Evolutionary conservation across 2,888 invertebrate genomes (phyloP), one percentile per base, ranked within the genome.

Genomic region (Listrodromus nycthemerus): DNA sequence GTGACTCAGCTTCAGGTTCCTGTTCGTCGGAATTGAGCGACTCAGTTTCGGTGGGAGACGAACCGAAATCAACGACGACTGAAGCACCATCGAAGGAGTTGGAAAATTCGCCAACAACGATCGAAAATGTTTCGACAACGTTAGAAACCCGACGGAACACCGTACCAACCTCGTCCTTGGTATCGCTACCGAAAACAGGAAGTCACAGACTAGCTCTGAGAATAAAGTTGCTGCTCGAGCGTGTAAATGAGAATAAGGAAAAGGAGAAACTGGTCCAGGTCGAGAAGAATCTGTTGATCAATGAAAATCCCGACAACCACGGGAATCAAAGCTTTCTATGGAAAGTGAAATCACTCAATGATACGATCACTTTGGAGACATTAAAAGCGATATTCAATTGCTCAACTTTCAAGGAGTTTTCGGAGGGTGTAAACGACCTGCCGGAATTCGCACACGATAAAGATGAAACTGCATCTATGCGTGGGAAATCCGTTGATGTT

Each of bases 171-270:
- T 30, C 19, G 37, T 41, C 74, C 1, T 10, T 52, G 19, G n/a
- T 41, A 30, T 33, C 73, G 3, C 10, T 10, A 5, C 37, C 45
- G 30, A 82, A 45, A 13, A 75, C 70, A 37, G 52, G 21, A 37
- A 73, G 45, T 27, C 85, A 82, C 41, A 80, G 74, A 52, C 58
- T 89, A 4, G 83, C 79, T 13, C 77, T 89, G 73, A 87, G 77
- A 61, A 85, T 89, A 16, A 88, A 86, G 66, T 76, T 89, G n/a
- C 69, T 87, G 19, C 70, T 89, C 2, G 88, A 89, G 52, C 87
- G 87, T 33, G 80, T 89, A 16, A 71, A 87, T 41, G 88, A 86
- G 37, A 78, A 87, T 4, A 73, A 86, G 5, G 84, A 88, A 50
- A 87, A 76, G 45, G 80, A 86, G 19, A 85, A 85, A 30, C 52